A percentile compares a stretch with the other conserved stretches of the same genome.
Evolutionary conservation across 2,797 vertebrate species (phyloP).

Genomic region (Atherinosoma microstoma): DNA sequence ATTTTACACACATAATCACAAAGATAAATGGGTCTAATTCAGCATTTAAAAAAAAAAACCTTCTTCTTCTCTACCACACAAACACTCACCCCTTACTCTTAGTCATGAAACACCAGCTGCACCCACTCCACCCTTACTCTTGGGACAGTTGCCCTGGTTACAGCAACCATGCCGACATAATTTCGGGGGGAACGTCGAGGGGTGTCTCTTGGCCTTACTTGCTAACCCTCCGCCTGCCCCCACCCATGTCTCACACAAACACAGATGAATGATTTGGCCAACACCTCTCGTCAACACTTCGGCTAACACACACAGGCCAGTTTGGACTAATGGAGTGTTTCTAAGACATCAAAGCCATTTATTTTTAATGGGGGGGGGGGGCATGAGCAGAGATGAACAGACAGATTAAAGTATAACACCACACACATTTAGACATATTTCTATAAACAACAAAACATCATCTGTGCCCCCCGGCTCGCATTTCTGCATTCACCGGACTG

Average conservation of each 20-base stretch:
- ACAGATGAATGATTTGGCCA: slow-evolving; percentile 45
- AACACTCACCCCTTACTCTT: slow-evolving; percentile 35
- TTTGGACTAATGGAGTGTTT: slow-evolving; percentile 54
- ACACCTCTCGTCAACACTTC: slow-evolving; percentile 50
- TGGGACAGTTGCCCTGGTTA: slow-evolving; percentile 82
- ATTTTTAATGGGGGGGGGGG: slow-evolving; percentile 23
- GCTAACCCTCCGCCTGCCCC: slow-evolving; percentile 10
- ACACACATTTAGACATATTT: slow-evolving; percentile 36
- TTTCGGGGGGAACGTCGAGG: slow-evolving; percentile 54
- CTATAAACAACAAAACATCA: slow-evolving; percentile 11
- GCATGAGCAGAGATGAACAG: background rate
- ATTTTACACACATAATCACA: slow-evolving; percentile 24
- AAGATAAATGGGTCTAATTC: slow-evolving; percentile 62
- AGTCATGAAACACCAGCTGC: slow-evolving; percentile 74
- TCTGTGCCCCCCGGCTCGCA: background rate
- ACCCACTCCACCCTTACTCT: slow-evolving; percentile 78
- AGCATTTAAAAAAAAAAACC: slow-evolving; percentile 40
- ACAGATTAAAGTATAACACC: slow-evolving; percentile 7
- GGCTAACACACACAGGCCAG: slow-evolving; percentile 42
- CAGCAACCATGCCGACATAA: slow-evolving; percentile 79
- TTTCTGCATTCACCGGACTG: slow-evolving; percentile 38
- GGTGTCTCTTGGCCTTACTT: slow-evolving; percentile 56
- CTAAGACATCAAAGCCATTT: slow-evolving; percentile 53
- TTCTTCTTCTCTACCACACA: slow-evolving; percentile 44
- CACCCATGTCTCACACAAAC: slow-evolving; percentile 26